Base-by-base conservation (phyloP, 2,888 invertebrate species). In the Epirrhoe tristata region DNA sequence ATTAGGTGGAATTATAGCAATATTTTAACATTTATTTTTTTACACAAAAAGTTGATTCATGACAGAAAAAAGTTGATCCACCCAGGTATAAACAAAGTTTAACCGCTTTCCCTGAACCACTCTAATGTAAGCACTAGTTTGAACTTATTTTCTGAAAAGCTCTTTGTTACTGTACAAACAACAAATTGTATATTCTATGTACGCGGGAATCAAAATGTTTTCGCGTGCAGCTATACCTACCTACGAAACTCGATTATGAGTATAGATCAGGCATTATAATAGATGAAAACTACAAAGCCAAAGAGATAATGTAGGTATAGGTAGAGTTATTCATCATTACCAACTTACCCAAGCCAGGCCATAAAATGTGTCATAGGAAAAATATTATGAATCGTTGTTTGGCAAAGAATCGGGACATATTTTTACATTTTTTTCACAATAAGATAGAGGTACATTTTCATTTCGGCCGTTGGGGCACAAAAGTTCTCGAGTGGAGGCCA, bases 41-140 rank as follows among this genome's bases (percentile, higher is more conserved):
- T n/a, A n/a, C n/a, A n/a, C n/a, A n/a, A n/a, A n/a, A n/a, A n/a
- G n/a, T n/a, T n/a, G n/a, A n/a, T n/a, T n/a, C n/a, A n/a, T n/a
- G n/a, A n/a, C n/a, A n/a, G n/a, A n/a, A n/a, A n/a, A n/a, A n/a
- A n/a, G n/a, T n/a, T n/a, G n/a, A n/a, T n/a, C n/a, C n/a, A n/a
- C n/a, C n/a, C n/a, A n/a, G 63, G 62, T 69, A 39, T 17, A 75
- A 72, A 76, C 69, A 68, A 78, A 78, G 74, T 74, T 75, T 6
- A 57, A 57, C 70, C 65, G 63, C 68, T 70, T 72, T 59, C 57
- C 65, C 66, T 67, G 66, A 68, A 74, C 66, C 71, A 74, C 74
- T 75, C 73, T 55, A 71, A 66, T 74, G 74, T 70, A 63, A 73
- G 64, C 67, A 66, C 65, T 52, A 71, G 70, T 61, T 70, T 70